These are phyloP conservation scores for Micromesistius poutassou DNA, from an alignment of 2,797 vertebrate genomes.

Conservation along the genomic window DNA sequence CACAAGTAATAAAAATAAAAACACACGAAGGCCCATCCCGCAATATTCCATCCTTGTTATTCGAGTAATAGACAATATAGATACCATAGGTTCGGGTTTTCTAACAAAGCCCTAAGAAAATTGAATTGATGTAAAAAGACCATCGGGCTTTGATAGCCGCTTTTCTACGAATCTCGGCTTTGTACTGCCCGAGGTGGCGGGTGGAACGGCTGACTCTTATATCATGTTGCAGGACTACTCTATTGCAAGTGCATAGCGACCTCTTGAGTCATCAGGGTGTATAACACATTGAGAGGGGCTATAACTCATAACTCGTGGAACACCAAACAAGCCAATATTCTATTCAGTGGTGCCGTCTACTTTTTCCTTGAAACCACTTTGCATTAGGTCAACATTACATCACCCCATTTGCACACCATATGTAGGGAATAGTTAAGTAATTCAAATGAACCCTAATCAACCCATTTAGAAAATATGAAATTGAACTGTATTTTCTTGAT, in stretches of 20 bases:
- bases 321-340: not conserved
- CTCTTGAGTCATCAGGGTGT: not conserved
- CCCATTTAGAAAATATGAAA: not conserved
- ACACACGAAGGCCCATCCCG: not conserved
- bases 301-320: not conserved
- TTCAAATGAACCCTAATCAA: not conserved
- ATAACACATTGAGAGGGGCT: not conserved
- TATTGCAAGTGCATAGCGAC: not conserved
- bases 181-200: not conserved
- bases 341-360: not conserved
- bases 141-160: not conserved
- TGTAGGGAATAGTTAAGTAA: not conserved
- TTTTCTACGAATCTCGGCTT: not conserved
- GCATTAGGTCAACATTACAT: not conserved
- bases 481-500: not conserved
- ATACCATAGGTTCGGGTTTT: not conserved
- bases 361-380: not conserved
- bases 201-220: not conserved
- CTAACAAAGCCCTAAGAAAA: not conserved
- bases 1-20: conserved; percentile 25
- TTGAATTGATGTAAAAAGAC: not conserved
- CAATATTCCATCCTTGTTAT: not conserved
- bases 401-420: not conserved
- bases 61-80: not conserved
- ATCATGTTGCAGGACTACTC: not conserved